These are phyloP conservation scores for Cheilosia impressa DNA, from an alignment of 2,888 invertebrate species.

Conservation along the genomic window DNA sequence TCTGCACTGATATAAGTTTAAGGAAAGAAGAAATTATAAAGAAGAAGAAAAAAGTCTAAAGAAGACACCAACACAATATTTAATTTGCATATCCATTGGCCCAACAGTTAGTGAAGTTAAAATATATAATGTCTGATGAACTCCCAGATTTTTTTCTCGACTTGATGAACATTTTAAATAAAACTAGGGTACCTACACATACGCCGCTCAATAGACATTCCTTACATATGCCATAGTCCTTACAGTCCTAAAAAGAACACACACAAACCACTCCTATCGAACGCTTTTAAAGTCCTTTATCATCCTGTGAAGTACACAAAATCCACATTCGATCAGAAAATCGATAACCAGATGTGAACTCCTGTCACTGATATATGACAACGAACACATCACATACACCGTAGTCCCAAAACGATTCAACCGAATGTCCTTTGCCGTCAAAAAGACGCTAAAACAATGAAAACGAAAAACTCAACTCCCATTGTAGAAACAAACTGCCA, in stretches of 20 bases:
- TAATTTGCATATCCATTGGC: too few relatives aligned
- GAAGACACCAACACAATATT: too few relatives aligned
- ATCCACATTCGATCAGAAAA: conserved; percentile 48
- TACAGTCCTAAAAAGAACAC: background rate
- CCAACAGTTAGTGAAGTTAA: too few relatives aligned
- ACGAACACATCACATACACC: conserved; percentile 21
- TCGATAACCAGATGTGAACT: conserved; percentile 59
- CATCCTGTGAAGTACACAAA: conserved; percentile 41
- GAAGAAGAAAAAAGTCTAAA: too few relatives aligned
- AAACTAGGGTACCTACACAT: background rate
- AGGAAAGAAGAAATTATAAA: too few relatives aligned
- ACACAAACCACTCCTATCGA: background rate
- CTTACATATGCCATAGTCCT: background rate
- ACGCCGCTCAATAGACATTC: background rate
- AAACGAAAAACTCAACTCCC: conserved; percentile 28
- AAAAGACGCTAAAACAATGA: background rate
- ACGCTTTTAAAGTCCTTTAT: conserved; percentile 50
- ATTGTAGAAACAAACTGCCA: conserved; percentile 3
- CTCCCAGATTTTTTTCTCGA: too few relatives aligned
- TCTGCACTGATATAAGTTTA: too few relatives aligned
- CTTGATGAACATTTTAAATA: too few relatives aligned
- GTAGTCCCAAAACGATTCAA: conserved; percentile 32
- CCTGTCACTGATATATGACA: conserved; percentile 49
- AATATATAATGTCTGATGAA: too few relatives aligned
- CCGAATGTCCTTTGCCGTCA: conserved; percentile 14